Evolutionary conservation across 2,888 invertebrate genomes (phyloP).

Genomic region (Phlogophora meticulosa): DNA sequence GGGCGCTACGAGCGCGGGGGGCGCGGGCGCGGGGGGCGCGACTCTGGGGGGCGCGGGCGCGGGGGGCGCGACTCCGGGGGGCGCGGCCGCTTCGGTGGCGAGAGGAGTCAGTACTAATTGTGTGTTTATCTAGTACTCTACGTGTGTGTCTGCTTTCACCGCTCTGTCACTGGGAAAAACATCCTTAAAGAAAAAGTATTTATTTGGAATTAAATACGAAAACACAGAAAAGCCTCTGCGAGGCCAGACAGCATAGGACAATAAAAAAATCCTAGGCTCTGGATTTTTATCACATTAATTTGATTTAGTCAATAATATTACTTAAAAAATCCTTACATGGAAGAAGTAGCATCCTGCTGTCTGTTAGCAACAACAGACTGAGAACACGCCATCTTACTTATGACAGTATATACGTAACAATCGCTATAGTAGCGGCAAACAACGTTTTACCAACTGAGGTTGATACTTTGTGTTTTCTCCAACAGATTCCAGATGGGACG

Average conservation of each 20-base stretch:
- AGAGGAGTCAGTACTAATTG: slow-evolving; percentile 64
- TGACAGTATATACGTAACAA: background rate
- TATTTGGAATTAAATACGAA: too few relatives aligned
- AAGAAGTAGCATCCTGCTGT: background rate
- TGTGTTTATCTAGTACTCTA: slow-evolving; percentile 39
- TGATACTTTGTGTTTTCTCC: slow-evolving; percentile 1
- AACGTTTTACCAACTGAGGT: background rate
- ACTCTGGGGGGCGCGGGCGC: slow-evolving; percentile 31
- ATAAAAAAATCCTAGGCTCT: too few relatives aligned
- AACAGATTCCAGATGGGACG: slow-evolving; percentile 80
- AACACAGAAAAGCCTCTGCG: too few relatives aligned
- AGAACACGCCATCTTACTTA: background rate
- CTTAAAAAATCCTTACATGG: background rate
- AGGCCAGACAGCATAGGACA: too few relatives aligned
- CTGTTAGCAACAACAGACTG: background rate
- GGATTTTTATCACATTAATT: background rate
- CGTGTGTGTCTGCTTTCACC: slow-evolving; percentile 17
- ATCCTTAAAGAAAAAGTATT: too few relatives aligned
- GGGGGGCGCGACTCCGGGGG: slow-evolving; percentile 31
- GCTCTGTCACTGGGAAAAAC: too few relatives aligned
- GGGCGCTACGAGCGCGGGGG: slow-evolving; percentile 68
- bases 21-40: slow-evolving; percentile 54
- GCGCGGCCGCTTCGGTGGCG: slow-evolving; percentile 67
- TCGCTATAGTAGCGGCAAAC: slow-evolving; percentile 16
- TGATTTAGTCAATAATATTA: background rate